A percentile compares a stretch with the other conserved stretches of the same genome.
Conservation (phyloP, 1,140 invertebrate genomes). For the roundworm (Caenorhabditis elegans) region WBcel235 BX284605.5:19780001-19780500, state of each 20-base stretch:
- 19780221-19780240: background rate
- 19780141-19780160: background rate
- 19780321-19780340: conserved; percentile 8
- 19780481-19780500: no score
- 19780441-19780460: conserved; percentile 3
- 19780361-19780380: background rate
- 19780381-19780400: conserved; percentile 1
- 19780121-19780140: background rate
- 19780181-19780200: background rate
- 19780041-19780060: no score
- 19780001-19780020: no score
- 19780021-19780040: no score
- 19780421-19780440: conserved; percentile 15
- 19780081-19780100: no score
- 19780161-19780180: background rate
- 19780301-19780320: background rate
- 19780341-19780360: conserved; percentile 12
- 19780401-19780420: conserved; percentile 26
- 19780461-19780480: background rate
- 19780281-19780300: background rate
- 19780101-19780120: no score
- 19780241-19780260: background rate
- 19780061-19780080: no score
- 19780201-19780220: background rate
- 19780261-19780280: background rate